These are phyloP conservation scores for Synodontis membranacea DNA, from an alignment of 2,113 vertebrate genomes.

Conservation along the genomic window DNA sequence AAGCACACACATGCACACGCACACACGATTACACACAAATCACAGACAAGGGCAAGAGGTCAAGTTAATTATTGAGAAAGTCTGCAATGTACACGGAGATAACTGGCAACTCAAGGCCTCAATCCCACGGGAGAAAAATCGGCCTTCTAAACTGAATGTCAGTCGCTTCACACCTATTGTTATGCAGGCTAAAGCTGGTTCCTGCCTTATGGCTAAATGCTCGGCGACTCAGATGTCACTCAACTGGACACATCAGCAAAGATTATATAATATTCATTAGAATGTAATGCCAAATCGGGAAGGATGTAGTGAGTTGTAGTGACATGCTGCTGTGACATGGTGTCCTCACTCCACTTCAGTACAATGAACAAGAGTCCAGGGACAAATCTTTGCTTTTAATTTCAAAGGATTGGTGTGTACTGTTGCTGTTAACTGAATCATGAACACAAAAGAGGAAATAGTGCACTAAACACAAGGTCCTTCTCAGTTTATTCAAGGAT, in stretches of 20 bases:
- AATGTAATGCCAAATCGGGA: neutral
- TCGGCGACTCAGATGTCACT: neutral
- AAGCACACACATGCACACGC: neutral
- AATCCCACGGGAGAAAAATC: conserved; percentile 17
- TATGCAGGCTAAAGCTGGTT: neutral
- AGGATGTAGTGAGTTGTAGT: neutral
- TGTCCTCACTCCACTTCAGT: neutral
- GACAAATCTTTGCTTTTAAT: neutral
- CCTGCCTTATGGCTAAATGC: conserved; percentile 16
- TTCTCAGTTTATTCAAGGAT: conserved; percentile 5
- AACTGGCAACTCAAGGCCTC: conserved; percentile 48
- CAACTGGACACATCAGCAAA: neutral
- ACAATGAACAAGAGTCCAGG: neutral
- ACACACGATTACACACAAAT: conserved; percentile 20
- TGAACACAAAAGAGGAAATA: neutral
- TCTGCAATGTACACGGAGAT: conserved; percentile 34
- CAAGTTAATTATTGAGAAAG: conserved; percentile 51
- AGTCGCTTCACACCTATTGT: conserved; percentile 7
- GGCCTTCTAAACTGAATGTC: conserved; percentile 16
- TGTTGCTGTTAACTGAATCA: neutral
- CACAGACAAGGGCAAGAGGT: conserved; percentile 15
- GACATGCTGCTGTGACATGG: neutral
- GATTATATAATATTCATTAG: conserved; percentile 1
- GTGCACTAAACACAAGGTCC: conserved; percentile 16
- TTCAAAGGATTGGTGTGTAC: conserved; percentile 2